These are phyloP conservation scores for Plestiodon gilberti DNA, from an alignment of 2,113 vertebrate genomes.

Conservation along the genomic window DNA sequence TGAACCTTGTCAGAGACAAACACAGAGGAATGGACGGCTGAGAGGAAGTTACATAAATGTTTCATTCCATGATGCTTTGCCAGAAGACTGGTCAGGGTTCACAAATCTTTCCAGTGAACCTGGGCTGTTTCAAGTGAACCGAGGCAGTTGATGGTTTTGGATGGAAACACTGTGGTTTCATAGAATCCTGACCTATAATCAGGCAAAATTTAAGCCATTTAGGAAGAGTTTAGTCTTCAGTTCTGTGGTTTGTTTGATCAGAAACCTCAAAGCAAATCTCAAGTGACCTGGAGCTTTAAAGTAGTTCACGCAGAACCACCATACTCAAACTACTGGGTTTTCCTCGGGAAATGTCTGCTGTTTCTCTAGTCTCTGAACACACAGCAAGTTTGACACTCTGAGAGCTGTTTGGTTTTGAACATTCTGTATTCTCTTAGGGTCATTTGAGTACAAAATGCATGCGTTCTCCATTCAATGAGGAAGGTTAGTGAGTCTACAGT, in stretches of 20 bases:
- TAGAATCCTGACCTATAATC: slow-evolving; percentile 25
- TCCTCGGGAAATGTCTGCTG: slow-evolving; percentile 2
- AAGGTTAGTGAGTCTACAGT: neutral
- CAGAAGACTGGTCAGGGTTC: slow-evolving; percentile 21
- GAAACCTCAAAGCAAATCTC: slow-evolving; percentile 45
- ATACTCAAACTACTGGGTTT: slow-evolving; percentile 18
- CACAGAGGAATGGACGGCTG: neutral
- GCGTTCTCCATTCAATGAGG: neutral
- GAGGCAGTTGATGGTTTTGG: slow-evolving; percentile 15
- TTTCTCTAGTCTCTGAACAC: slow-evolving; percentile 19
- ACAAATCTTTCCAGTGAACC: slow-evolving; percentile 35
- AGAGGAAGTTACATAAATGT: slow-evolving; percentile 18
- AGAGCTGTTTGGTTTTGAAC: neutral
- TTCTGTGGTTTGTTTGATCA: slow-evolving; percentile 38
- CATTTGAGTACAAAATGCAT: neutral
- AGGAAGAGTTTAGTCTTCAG: slow-evolving; percentile 36
- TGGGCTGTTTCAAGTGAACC: slow-evolving; percentile 32
- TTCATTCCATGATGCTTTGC: neutral
- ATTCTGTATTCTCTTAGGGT: neutral
- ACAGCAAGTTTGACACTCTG: neutral
- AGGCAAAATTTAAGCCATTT: slow-evolving; percentile 32
- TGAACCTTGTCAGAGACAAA: neutral
- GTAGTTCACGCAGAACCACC: slow-evolving; percentile 3
- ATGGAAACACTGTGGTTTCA: slow-evolving; percentile 38
- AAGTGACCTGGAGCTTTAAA: slow-evolving; percentile 42